Evolutionary conservation across 2,113 vertebrate species (phyloP).

Genomic region (Poecile atricapillus): DNA sequence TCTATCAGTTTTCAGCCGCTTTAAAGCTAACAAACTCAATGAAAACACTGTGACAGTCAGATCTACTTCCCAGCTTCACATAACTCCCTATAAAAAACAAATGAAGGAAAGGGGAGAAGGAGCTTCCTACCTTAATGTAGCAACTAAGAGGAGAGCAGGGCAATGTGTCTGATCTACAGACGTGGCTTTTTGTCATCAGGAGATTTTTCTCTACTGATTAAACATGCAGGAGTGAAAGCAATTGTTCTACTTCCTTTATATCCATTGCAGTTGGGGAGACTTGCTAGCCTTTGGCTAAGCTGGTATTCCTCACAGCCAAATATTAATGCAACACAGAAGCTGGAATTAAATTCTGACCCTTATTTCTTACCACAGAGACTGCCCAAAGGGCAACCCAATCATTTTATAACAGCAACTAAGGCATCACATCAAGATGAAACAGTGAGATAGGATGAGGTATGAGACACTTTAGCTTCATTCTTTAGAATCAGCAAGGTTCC

Average conservation of each 20-base stretch:
- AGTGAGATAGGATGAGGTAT: neutral
- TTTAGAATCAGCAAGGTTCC: neutral
- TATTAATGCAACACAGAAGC: neutral
- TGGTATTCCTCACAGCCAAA: neutral
- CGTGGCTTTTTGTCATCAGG: neutral
- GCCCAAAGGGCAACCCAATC: neutral
- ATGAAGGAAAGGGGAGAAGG: neutral
- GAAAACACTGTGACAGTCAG: neutral
- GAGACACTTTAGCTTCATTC: neutral
- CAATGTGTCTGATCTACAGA: neutral
- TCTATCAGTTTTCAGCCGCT: neutral
- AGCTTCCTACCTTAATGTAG: neutral
- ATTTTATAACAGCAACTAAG: neutral
- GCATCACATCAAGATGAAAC: neutral
- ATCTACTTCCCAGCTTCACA: neutral
- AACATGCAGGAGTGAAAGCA: neutral
- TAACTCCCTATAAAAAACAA: neutral
- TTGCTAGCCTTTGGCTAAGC: neutral
- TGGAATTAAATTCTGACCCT: neutral
- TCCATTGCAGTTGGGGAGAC: neutral
- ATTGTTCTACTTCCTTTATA: neutral
- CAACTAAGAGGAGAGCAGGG: neutral
- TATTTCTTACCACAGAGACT: neutral
- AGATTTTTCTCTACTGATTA: neutral
- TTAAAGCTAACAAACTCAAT: neutral